A percentile compares a stretch with the other conserved stretches of the same genome.
phyloP scores from a whole-genome alignment of 2,113 vertebrate species.

The Athene noctua region DNA sequence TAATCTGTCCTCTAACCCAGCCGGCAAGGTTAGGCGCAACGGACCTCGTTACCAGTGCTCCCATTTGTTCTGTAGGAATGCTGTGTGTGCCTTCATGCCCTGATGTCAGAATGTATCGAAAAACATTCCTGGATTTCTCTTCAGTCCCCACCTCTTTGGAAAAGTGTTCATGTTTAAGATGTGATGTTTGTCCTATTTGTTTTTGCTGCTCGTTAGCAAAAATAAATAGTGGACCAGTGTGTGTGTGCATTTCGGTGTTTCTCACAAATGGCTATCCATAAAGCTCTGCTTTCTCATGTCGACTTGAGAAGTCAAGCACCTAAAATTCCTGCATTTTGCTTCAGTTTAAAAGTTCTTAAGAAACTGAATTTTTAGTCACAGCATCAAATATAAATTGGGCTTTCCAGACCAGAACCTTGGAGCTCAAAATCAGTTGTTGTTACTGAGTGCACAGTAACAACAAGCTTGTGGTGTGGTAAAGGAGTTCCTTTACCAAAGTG shows the following conservation, averaged over 20 bases:
- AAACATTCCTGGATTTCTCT: slow-evolving; percentile 55
- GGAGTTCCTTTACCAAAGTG: not conserved
- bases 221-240: slow-evolving; percentile 38
- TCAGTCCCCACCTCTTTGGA: slow-evolving; percentile 21
- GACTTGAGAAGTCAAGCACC: slow-evolving; percentile 26
- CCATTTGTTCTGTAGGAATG: slow-evolving; percentile 67
- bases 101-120: slow-evolving; percentile 57
- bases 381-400: not conserved
- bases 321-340: slow-evolving; percentile 17
- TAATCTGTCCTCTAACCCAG: slow-evolving; percentile 71
- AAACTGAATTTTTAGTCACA: not conserved
- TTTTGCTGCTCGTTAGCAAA: slow-evolving; percentile 52
- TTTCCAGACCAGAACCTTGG: not conserved
- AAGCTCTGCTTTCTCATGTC: slow-evolving; percentile 52
- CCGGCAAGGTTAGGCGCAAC: slow-evolving; percentile 32
- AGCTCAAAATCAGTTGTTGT: not conserved
- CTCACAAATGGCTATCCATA: slow-evolving; percentile 44
- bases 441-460: not conserved
- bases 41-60: slow-evolving; percentile 54
- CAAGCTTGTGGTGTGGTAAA: not conserved
- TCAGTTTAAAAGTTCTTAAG: not conserved
- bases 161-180: slow-evolving; percentile 57
- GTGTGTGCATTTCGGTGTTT: slow-evolving; percentile 42
- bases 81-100: slow-evolving; percentile 74
- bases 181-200: slow-evolving; percentile 62